phyloP scores from a whole-genome alignment of 2,888 invertebrate species.

The Drosophila borealis region DNA sequence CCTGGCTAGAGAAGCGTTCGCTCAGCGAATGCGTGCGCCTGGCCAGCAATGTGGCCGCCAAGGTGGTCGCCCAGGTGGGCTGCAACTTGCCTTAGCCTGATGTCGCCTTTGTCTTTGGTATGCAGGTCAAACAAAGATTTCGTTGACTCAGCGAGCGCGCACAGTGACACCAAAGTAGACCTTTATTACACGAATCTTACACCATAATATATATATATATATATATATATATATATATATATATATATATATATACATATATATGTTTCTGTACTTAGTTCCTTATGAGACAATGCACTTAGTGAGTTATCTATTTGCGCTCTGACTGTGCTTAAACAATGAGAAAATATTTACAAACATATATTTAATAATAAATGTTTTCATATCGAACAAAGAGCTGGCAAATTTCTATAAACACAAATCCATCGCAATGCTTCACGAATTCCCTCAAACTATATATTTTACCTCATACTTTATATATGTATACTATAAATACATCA shows the following conservation, averaged over 20 bases:
- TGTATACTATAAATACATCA: neutral
- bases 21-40: constrained; percentile 85
- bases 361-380: constrained; percentile 1
- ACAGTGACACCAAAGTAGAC: constrained; percentile 44
- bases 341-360: constrained; percentile 9
- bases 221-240: constrained; percentile 3
- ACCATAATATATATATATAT: constrained; percentile 2
- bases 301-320: constrained; percentile 25
- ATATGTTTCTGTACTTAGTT: constrained; percentile 32
- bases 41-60: constrained; percentile 85
- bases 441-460: too few relatives aligned
- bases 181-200: constrained; percentile 18
- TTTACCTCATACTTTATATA: neutral
- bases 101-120: neutral
- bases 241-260: neutral
- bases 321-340: constrained; percentile 15
- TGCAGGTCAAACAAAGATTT: constrained; percentile 21
- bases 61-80: constrained; percentile 86
- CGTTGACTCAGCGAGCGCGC: constrained; percentile 20
- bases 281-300: constrained; percentile 31
- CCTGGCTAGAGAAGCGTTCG: constrained; percentile 83
- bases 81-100: constrained; percentile 84
- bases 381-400: constrained; percentile 3
- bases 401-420: neutral
- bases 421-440: neutral